Conservation (phyloP, 1,140 invertebrate species). For the Zeugodacus cucurbitae region DNA sequence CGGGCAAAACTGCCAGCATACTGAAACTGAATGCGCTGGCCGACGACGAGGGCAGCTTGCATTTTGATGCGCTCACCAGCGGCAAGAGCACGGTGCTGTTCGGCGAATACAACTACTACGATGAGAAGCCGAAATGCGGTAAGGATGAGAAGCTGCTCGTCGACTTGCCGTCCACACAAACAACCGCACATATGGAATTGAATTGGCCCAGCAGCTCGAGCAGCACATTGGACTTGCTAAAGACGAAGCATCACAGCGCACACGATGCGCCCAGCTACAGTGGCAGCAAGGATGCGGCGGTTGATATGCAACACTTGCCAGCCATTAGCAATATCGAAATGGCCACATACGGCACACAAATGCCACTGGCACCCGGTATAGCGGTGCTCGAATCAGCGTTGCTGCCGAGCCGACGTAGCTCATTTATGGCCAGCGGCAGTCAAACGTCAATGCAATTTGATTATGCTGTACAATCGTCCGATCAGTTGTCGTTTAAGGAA, state of each 20-base stretch:
- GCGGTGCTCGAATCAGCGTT: conserved; percentile 6
- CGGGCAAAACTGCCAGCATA: conserved; percentile 61
- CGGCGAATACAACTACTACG: conserved; percentile 73
- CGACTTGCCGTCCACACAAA: conserved; percentile 69
- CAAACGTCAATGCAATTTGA: conserved; percentile 55
- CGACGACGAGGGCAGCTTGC: conserved; percentile 47
- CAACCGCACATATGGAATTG: conserved; percentile 51
- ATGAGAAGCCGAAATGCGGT: conserved; percentile 71
- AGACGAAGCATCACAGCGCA: conserved; percentile 50
- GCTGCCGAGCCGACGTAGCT: conserved; percentile 51
- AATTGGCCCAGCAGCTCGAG: conserved; percentile 55
- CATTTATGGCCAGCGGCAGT: conserved; percentile 48
- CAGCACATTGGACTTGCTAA: conserved; percentile 59
- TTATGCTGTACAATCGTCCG: conserved; percentile 67
- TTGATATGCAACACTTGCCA: conserved; percentile 27
- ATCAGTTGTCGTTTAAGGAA: conserved; percentile 65
- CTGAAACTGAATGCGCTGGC: conserved; percentile 56
- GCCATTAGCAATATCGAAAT: conserved; percentile 51
- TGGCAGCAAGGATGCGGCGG: background rate
- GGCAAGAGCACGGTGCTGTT: conserved; percentile 48
- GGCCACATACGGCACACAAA: conserved; percentile 52
- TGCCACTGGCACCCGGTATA: background rate
- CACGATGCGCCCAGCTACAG: background rate
- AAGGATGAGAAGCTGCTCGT: conserved; percentile 73
- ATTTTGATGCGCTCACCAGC: conserved; percentile 48